Evolutionary conservation across 2,888 invertebrate species (phyloP).

Genomic region (Sacculina carcini): DNA sequence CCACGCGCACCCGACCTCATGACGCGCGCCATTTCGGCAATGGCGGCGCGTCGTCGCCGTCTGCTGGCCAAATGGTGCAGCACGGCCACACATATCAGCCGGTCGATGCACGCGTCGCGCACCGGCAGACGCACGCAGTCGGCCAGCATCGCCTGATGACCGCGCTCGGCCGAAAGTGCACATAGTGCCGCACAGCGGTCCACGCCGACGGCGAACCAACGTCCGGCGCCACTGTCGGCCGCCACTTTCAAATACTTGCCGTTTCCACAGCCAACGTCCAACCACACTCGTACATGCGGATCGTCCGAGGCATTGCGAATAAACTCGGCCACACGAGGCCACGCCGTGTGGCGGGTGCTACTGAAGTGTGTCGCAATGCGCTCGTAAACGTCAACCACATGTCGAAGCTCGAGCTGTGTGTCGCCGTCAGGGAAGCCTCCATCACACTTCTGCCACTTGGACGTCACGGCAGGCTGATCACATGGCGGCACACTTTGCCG

Average conservation of each 20-base stretch:
- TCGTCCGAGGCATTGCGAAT: constrained; percentile 37
- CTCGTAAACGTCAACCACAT: constrained; percentile 76
- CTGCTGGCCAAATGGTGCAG: constrained; percentile 74
- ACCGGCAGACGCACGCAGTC: constrained; percentile 53
- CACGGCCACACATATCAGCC: constrained; percentile 76
- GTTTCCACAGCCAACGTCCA: constrained; percentile 94
- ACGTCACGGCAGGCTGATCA: too few species aligned
- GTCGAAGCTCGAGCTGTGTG: constrained; percentile 36
- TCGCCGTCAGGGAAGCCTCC: constrained; percentile 24
- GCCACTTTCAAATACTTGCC: constrained; percentile 68
- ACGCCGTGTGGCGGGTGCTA: constrained; percentile 71
- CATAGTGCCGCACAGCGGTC: constrained; percentile 45
- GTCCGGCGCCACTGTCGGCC: constrained; percentile 32
- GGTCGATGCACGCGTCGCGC: constrained; percentile 39
- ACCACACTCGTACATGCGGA: constrained; percentile 36
- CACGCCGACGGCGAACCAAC: constrained; percentile 32
- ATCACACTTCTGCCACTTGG: constrained; percentile 10
- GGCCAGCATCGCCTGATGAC: constrained; percentile 40
- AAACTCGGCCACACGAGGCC: constrained; percentile 73
- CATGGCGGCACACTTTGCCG: too few species aligned
- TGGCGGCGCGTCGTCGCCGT: constrained; percentile 41
- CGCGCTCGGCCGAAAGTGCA: constrained; percentile 18
- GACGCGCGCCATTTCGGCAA: constrained; percentile 47
- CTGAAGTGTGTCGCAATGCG: constrained; percentile 83
- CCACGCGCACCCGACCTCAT: constrained; percentile 44